These are phyloP conservation scores for Chymomyza costata DNA, from an alignment of 1,140 invertebrate species.

Conservation along the genomic window DNA sequence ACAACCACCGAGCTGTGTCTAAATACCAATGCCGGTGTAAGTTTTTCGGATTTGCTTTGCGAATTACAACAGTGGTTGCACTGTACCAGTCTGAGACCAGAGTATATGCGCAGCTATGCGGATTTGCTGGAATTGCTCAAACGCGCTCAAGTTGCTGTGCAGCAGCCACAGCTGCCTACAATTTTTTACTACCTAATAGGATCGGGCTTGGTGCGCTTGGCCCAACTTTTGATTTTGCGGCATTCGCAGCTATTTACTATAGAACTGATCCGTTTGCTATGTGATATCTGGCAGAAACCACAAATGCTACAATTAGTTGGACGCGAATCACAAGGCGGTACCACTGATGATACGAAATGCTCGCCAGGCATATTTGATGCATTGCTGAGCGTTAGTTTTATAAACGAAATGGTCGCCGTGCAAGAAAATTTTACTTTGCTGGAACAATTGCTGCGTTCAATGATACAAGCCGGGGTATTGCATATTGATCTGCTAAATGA, in stretches of 20 bases:
- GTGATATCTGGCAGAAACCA: constrained; percentile 32
- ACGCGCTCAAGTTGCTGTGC: constrained; percentile 8
- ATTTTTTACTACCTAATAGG: constrained; percentile 56
- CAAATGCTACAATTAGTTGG: constrained; percentile 11
- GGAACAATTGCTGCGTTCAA: constrained; percentile 30
- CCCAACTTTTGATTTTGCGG: constrained; percentile 51
- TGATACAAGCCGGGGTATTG: constrained; percentile 44
- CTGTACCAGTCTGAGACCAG: constrained; percentile 35
- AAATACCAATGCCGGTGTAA: constrained; percentile 4
- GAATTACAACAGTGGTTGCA: constrained; percentile 62
- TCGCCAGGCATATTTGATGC: constrained; percentile 33
- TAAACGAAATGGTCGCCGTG: constrained; percentile 30
- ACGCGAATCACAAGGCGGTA: background rate
- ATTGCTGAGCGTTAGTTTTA: constrained; percentile 46
- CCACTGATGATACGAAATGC: background rate
- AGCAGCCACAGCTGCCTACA: constrained; percentile 35
- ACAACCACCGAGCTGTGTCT: constrained; percentile 38
- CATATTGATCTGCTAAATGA: constrained; percentile 45
- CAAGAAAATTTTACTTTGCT: constrained; percentile 27
- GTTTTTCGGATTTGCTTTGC: constrained; percentile 47
- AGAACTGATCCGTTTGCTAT: constrained; percentile 19
- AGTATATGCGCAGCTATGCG: constrained; percentile 10
- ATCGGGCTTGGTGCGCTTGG: constrained; percentile 41
- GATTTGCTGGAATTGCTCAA: constrained; percentile 20
- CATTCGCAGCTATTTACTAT: constrained; percentile 23